Evolutionary conservation across 2,888 invertebrate genomes (phyloP).

Genomic region (Platypus cylindrus): DNA sequence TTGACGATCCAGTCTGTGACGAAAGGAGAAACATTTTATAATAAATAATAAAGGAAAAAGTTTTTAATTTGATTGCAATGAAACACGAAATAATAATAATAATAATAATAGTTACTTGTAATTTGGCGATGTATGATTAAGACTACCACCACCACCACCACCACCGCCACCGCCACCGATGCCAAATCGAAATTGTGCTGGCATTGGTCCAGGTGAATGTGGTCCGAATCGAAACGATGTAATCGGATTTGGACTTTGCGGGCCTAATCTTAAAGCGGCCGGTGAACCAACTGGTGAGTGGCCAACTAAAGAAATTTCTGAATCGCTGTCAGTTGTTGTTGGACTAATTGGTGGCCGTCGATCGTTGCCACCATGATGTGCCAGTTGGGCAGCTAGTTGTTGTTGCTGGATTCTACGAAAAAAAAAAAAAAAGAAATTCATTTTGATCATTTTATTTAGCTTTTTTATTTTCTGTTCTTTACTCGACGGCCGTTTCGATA

Average conservation of each 20-base stretch:
- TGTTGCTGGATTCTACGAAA: conserved; percentile 36
- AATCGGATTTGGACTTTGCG: conserved; percentile 28
- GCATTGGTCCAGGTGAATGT: conserved; percentile 37
- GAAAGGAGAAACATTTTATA: not conserved
- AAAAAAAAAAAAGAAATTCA: conserved; percentile 10
- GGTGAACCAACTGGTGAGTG: conserved; percentile 34
- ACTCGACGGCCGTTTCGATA: too few relatives aligned
- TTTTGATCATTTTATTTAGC: too few relatives aligned
- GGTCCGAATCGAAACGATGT: conserved; percentile 35
- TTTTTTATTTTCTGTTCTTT: too few relatives aligned
- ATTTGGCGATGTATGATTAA: conserved; percentile 28
- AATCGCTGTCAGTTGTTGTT: conserved; percentile 35
- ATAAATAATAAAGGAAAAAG: not conserved
- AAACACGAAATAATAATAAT: not conserved
- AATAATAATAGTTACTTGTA: conserved; percentile 15
- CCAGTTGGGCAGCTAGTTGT: conserved; percentile 33
- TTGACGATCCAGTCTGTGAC: conserved; percentile 22
- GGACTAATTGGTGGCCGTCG: conserved; percentile 32
- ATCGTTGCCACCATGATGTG: conserved; percentile 29
- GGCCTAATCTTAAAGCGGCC: conserved; percentile 28
- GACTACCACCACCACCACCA: too few relatives aligned
- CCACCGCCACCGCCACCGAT: too few relatives aligned
- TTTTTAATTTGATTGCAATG: not conserved
- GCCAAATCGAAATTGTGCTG: conserved; percentile 33
- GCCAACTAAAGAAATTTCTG: conserved; percentile 36